These are phyloP conservation scores for Gymnoscopelus braueri DNA, from an alignment of 2,797 vertebrate genomes.

Conservation along the genomic window DNA sequence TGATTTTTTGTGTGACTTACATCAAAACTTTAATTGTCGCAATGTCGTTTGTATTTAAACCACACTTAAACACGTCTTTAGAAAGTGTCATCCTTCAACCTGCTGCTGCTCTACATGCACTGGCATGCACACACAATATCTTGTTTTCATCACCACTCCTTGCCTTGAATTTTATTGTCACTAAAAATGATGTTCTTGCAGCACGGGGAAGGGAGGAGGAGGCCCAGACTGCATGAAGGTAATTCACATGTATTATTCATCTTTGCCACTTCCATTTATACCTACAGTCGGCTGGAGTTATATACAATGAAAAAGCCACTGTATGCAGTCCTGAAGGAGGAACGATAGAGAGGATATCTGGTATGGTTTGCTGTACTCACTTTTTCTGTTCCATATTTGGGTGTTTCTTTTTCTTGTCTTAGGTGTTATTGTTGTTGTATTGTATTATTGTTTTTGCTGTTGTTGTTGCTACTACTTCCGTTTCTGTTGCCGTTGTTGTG, in stretches of 20 bases:
- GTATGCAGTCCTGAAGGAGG: slow-evolving; percentile 12
- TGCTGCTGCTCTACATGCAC: slow-evolving; percentile 34
- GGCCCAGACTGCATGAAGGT: slow-evolving; percentile 66
- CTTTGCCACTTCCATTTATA: slow-evolving; percentile 71
- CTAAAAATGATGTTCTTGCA: slow-evolving; percentile 70
- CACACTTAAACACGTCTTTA: slow-evolving; percentile 29
- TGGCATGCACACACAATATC: slow-evolving; percentile 38
- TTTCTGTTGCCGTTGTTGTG: neutral
- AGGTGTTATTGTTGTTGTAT: neutral
- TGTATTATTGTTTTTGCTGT: neutral
- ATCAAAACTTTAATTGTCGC: slow-evolving; percentile 4
- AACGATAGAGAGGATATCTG: slow-evolving; percentile 17
- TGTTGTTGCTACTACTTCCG: neutral
- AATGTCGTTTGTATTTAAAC: slow-evolving; percentile 27
- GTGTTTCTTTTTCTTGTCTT: slow-evolving; percentile 22
- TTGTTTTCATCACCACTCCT: slow-evolving; percentile 58
- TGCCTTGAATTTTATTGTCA: slow-evolving; percentile 67
- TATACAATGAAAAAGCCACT: slow-evolving; percentile 51
- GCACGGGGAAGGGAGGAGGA: slow-evolving; percentile 38
- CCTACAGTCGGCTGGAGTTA: slow-evolving; percentile 72
- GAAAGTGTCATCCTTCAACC: slow-evolving; percentile 35
- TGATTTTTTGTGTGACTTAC: neutral
- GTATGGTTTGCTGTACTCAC: slow-evolving; percentile 28
- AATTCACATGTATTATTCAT: slow-evolving; percentile 80
- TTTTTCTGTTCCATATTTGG: slow-evolving; percentile 41